Percentiles rank a stretch among this genome's conserved stretches.
Conservation (phyloP, 2,888 invertebrate genomes). For the Syritta pipiens region DNA sequence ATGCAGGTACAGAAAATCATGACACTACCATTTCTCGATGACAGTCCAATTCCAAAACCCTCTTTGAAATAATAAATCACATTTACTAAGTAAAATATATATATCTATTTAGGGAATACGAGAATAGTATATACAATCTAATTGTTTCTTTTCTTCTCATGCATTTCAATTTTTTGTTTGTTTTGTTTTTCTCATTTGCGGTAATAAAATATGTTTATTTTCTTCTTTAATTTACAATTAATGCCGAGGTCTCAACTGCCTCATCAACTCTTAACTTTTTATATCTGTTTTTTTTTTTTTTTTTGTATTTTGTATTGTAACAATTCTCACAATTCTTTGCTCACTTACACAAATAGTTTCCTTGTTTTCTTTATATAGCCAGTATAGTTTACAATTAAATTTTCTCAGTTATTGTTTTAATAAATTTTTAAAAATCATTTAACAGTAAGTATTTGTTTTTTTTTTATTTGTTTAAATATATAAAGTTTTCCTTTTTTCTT, state of each 20-base stretch:
- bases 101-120: constrained; percentile 52
- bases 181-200: constrained; percentile 17
- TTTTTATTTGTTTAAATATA: not conserved
- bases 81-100: constrained; percentile 42
- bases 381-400: constrained; percentile 28
- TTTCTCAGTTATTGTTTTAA: constrained; percentile 26
- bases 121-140: constrained; percentile 47
- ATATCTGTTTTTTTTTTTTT: constrained; percentile 6
- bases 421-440: constrained; percentile 35
- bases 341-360: constrained; percentile 7
- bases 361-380: constrained; percentile 1
- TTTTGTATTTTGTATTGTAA: constrained; percentile 6
- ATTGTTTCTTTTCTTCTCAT: constrained; percentile 26
- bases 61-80: not conserved
- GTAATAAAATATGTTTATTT: constrained; percentile 42
- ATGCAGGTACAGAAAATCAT: no score
- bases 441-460: constrained; percentile 16
- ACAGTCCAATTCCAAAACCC: no score
- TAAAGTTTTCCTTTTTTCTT: not conserved
- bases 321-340: constrained; percentile 28
- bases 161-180: constrained; percentile 4
- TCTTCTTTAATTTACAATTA: constrained; percentile 18
- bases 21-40: no score
- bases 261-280: not conserved
- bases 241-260: constrained; percentile 9